These are phyloP conservation scores for Punctoribates punctum DNA, from an alignment of 2,888 invertebrate genomes.

Conservation along the genomic window DNA sequence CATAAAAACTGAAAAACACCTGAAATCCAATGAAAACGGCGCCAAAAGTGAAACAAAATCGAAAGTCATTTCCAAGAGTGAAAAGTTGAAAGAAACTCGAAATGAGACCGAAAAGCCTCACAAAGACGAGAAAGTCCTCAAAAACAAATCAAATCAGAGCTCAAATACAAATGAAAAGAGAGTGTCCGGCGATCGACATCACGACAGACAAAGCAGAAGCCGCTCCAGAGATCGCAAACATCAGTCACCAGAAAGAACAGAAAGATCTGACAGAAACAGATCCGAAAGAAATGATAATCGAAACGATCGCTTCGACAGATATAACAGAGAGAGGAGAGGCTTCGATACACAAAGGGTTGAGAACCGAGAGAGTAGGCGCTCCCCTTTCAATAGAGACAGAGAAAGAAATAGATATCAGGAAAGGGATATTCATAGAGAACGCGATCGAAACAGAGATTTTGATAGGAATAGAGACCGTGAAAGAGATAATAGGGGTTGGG, in stretches of 20 bases:
- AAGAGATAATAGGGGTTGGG: constrained; percentile 44
- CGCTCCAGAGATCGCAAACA: constrained; percentile 2
- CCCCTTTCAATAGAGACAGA: background rate
- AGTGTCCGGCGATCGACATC: constrained; percentile 12
- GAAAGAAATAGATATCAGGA: constrained; percentile 47
- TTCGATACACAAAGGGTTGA: background rate
- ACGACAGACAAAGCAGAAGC: background rate
- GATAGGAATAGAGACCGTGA: constrained; percentile 44
- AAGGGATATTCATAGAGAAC: constrained; percentile 50
- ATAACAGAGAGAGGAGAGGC: background rate
- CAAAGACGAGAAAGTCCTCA: background rate
- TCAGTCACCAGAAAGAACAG: background rate
- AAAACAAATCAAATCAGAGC: background rate
- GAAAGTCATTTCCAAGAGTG: background rate
- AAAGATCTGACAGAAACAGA: background rate
- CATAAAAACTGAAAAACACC: constrained; percentile 2
- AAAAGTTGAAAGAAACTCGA: constrained; percentile 4
- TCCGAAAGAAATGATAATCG: background rate
- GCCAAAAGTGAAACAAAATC: background rate
- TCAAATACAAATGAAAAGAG: background rate
- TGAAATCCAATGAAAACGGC: constrained; percentile 20
- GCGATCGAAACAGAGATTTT: constrained; percentile 41
- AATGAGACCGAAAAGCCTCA: background rate
- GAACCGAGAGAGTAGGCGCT: background rate
- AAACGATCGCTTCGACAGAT: constrained; percentile 1